Conservation (phyloP, 2,797 vertebrate genomes). For the Pitangus sulphuratus region DNA sequence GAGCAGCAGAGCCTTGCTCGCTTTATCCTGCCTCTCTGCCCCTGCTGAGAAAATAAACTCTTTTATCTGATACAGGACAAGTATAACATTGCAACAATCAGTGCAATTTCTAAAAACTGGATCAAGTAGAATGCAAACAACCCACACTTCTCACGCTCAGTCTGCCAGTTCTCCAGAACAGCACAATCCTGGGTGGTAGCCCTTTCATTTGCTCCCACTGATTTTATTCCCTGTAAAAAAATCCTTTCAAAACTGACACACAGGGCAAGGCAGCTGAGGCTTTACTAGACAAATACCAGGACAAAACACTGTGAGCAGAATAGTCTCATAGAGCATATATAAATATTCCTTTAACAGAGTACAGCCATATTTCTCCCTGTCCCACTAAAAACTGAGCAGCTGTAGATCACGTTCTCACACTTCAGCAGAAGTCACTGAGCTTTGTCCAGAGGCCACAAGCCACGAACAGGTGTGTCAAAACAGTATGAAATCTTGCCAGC, state of each 20-base stretch:
- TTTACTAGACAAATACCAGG: background rate
- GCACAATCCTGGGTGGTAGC: background rate
- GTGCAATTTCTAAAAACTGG: background rate
- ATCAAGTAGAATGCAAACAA: background rate
- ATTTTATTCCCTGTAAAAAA: background rate
- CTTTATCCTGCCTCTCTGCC: background rate
- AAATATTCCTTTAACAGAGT: background rate
- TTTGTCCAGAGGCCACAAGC: background rate
- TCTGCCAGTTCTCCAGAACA: background rate
- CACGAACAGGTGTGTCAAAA: background rate
- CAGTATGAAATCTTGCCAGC: background rate
- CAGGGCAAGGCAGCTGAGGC: background rate
- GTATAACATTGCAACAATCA: background rate
- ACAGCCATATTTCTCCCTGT: background rate
- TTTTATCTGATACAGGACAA: background rate
- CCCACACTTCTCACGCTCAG: fast-evolving
- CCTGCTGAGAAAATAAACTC: background rate
- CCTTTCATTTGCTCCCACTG: background rate
- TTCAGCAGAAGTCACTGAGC: background rate
- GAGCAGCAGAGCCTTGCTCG: background rate
- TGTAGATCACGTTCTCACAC: background rate
- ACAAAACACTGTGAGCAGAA: background rate
- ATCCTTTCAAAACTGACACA: background rate
- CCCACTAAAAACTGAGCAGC: background rate
- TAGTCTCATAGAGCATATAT: background rate